Conservation (phyloP, 2,888 invertebrate species). For the Drosophila formosana region DNA sequence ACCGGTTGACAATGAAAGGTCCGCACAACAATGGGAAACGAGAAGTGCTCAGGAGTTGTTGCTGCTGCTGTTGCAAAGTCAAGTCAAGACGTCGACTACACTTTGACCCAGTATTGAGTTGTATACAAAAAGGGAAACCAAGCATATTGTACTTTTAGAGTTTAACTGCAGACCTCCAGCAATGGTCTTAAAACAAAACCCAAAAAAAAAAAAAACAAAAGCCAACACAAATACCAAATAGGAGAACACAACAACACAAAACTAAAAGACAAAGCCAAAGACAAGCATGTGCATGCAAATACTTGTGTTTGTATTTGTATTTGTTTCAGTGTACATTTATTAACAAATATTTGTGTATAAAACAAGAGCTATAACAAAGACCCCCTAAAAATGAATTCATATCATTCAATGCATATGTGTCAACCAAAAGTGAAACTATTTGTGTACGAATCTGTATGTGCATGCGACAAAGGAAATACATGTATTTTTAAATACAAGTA, state of each 20-base stretch:
- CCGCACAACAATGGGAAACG: slow-evolving; percentile 54
- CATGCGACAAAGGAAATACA: slow-evolving; percentile 21
- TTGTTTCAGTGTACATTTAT: slow-evolving; percentile 19
- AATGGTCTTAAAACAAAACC: slow-evolving; percentile 66
- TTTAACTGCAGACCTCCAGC: slow-evolving; percentile 59
- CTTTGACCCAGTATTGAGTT: slow-evolving; percentile 19
- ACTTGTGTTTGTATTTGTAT: slow-evolving; percentile 28
- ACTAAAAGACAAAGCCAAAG: neutral
- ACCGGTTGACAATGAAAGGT: slow-evolving; percentile 45
- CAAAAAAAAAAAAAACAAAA: slow-evolving; percentile 1
- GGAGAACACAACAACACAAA: neutral
- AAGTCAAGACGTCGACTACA: slow-evolving; percentile 25
- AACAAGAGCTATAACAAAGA: slow-evolving; percentile 31
- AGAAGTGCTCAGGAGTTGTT: slow-evolving; percentile 12
- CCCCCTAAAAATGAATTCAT: slow-evolving; percentile 61
- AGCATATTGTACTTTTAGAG: slow-evolving; percentile 67
- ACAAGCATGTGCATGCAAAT: slow-evolving; percentile 25
- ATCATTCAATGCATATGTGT: slow-evolving; percentile 76
- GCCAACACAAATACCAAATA: slow-evolving; percentile 1
- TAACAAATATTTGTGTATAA: slow-evolving; percentile 31
- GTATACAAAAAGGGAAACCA: slow-evolving; percentile 19
- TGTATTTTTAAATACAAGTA: slow-evolving; percentile 72
- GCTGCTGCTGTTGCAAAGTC: slow-evolving; percentile 26
- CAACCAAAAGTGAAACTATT: slow-evolving; percentile 58
- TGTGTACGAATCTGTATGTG: slow-evolving; percentile 40